These are phyloP conservation scores for Stenodema calcarata DNA, from an alignment of 2,888 invertebrate species.

Conservation along the genomic window DNA sequence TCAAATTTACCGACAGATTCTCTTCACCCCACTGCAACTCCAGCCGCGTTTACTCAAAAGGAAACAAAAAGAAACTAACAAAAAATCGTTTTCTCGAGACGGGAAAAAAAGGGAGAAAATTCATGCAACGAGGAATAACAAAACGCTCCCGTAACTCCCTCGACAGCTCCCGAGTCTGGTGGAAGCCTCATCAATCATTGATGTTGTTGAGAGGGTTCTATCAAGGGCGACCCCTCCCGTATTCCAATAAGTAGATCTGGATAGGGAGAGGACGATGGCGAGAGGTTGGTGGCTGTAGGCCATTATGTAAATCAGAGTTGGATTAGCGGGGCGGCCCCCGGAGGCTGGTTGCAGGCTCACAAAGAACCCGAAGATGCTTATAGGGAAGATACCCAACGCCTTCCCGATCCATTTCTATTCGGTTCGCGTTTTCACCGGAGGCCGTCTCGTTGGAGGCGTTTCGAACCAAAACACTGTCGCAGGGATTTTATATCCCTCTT, in stretches of 20 bases:
- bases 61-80: background rate
- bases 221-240: background rate
- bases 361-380: background rate
- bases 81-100: background rate
- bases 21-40: background rate
- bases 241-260: background rate
- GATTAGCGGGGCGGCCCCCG: background rate
- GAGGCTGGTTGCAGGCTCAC: background rate
- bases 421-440: background rate
- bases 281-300: background rate
- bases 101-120: too few species aligned
- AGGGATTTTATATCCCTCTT: background rate
- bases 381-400: background rate
- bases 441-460: background rate
- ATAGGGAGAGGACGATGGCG: background rate
- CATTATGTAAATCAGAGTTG: conserved; percentile 2
- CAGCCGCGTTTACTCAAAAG: background rate
- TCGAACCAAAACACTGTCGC: background rate
- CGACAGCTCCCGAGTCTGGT: background rate
- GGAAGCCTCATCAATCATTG: background rate
- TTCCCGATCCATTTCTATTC: background rate
- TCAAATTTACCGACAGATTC: background rate
- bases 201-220: conserved; percentile 2
- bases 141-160: background rate
- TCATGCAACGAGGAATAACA: background rate